Evolutionary conservation across 2,888 invertebrate genomes (phyloP).

Genomic region (Eudasyphora cyanicolor): DNA sequence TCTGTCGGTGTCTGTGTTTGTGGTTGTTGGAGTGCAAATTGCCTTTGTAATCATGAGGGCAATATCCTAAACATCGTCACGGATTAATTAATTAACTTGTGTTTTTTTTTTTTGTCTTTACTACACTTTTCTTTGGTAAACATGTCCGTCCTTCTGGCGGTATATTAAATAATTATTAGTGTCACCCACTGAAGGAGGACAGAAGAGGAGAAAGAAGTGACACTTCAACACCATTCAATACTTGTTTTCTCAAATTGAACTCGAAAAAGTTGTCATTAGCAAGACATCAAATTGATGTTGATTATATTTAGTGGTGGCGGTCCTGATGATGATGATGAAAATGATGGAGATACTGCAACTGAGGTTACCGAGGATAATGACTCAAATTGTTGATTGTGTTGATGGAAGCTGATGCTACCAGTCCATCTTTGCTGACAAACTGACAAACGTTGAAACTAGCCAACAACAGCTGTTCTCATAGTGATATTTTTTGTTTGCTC

Average conservation of each 20-base stretch:
- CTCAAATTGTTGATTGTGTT: too few relatives aligned
- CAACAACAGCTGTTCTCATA: too few relatives aligned
- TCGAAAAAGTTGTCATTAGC: conserved; percentile 38
- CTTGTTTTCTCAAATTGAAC: conserved; percentile 49
- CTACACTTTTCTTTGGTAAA: too few relatives aligned
- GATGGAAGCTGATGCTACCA: not conserved
- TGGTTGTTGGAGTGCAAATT: too few relatives aligned
- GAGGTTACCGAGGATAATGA: not conserved
- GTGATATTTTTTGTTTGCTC: too few relatives aligned
- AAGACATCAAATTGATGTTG: conserved; percentile 40
- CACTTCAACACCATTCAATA: conserved; percentile 26
- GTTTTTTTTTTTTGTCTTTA: too few relatives aligned
- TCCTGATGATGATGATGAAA: not conserved
- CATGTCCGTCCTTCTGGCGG: too few relatives aligned
- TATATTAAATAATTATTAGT: conserved; percentile 45
- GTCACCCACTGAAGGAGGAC: too few relatives aligned
- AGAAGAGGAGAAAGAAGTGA: not conserved
- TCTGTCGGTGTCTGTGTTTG: not conserved
- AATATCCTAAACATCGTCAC: conserved; percentile 8
- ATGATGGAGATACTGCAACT: not conserved
- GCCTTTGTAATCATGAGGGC: not conserved
- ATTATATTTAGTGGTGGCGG: not conserved
- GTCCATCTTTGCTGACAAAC: not conserved
- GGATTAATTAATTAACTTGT: conserved; percentile 43
- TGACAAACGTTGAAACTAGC: not conserved